Evolutionary conservation across 2,888 invertebrate genomes (phyloP).

Genomic region (Diarsia dahlii): DNA sequence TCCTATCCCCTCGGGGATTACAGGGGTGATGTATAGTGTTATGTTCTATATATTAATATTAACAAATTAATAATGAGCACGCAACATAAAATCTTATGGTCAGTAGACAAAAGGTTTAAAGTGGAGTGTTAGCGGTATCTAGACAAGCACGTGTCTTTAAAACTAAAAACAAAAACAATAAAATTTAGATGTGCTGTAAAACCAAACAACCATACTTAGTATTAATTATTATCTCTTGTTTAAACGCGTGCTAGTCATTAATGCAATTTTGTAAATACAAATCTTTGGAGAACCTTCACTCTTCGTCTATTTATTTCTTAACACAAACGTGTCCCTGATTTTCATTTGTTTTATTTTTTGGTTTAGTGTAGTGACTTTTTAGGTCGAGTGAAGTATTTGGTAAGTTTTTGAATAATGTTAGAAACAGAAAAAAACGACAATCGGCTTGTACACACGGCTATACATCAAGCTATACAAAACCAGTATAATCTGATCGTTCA

Average conservation of each 20-base stretch:
- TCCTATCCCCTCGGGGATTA: too few relatives aligned
- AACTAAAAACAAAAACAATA: neutral
- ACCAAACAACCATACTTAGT: conserved; percentile 5
- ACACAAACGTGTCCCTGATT: neutral
- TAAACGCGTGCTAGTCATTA: conserved; percentile 2
- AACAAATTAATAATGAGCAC: too few relatives aligned
- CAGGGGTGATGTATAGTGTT: too few relatives aligned
- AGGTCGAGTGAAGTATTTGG: neutral
- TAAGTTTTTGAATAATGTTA: conserved; percentile 3
- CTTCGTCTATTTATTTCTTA: neutral
- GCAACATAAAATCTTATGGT: too few relatives aligned
- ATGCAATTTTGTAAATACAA: neutral
- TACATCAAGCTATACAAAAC: too few relatives aligned
- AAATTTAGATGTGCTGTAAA: neutral
- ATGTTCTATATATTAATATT: too few relatives aligned
- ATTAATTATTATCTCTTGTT: conserved; percentile 20
- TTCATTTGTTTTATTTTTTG: neutral
- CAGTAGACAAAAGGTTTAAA: too few relatives aligned
- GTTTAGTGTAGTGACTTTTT: neutral
- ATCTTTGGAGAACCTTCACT: neutral
- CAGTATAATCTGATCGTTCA: too few relatives aligned
- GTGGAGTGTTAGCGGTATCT: too few relatives aligned
- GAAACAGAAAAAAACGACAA: neutral
- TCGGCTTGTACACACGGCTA: too few relatives aligned
- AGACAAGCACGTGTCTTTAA: neutral